Evolutionary conservation across 2,797 vertebrate genomes (phyloP).

Genomic region (Coluber constrictor): DNA sequence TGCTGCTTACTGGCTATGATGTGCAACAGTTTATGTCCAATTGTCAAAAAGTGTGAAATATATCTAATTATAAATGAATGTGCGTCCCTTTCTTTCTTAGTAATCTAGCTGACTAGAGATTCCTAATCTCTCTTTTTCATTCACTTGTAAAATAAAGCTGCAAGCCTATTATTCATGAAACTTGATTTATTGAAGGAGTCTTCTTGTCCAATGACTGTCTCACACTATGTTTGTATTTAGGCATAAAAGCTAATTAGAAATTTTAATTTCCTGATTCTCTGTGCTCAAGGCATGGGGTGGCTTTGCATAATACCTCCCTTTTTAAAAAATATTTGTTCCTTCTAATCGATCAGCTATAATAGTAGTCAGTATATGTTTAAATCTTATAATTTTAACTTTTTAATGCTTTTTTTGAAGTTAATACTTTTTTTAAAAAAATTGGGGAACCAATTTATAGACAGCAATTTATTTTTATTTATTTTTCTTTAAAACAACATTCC

Average conservation of each 20-base stretch:
- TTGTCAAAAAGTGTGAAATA: not conserved
- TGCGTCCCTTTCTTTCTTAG: not conserved
- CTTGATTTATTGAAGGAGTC: not conserved
- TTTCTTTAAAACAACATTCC: not conserved
- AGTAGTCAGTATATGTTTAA: not conserved
- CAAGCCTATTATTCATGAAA: not conserved
- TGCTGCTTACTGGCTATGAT: not conserved
- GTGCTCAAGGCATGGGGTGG: conserved; percentile 4
- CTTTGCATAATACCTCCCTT: not conserved
- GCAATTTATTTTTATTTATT: not conserved
- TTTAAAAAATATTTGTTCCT: not conserved
- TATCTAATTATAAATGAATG: not conserved
- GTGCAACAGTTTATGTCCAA: not conserved
- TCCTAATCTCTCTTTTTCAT: conserved; percentile 36
- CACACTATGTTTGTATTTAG: not conserved
- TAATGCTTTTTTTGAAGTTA: not conserved
- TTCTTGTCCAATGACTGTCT: not conserved
- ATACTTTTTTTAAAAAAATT: not conserved
- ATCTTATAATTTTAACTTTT: not conserved
- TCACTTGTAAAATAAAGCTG: rapidly evolving
- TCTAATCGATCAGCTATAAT: not conserved
- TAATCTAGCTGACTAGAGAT: not conserved
- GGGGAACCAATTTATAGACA: not conserved
- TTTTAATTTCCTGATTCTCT: conserved; percentile 11
- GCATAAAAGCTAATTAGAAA: not conserved